These are phyloP conservation scores for Pogonus chalceus DNA, from an alignment of 1,140 invertebrate genomes.

Conservation along the genomic window DNA sequence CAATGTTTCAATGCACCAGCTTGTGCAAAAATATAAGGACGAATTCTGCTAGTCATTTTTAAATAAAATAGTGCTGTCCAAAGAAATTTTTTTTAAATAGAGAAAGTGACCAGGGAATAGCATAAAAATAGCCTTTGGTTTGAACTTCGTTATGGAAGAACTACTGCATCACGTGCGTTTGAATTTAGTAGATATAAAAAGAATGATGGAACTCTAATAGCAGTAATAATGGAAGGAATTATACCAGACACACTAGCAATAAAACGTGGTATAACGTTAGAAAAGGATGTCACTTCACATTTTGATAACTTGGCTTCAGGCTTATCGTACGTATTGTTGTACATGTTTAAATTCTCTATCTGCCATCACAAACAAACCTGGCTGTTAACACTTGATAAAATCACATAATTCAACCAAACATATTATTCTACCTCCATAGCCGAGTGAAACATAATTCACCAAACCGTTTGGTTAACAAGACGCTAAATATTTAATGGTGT, in stretches of 20 bases:
- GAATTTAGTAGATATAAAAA: slow-evolving; percentile 15
- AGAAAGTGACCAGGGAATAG: not conserved
- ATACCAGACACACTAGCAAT: not conserved
- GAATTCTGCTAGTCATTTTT: too few relatives aligned
- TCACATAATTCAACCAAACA: slow-evolving; percentile 32
- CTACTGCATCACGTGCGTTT: not conserved
- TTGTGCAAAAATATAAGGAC: too few relatives aligned
- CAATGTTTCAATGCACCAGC: too few relatives aligned
- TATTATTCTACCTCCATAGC: slow-evolving; percentile 31
- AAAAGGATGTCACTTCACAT: slow-evolving; percentile 18
- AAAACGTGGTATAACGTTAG: not conserved
- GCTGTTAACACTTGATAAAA: slow-evolving; percentile 25
- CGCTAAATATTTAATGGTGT: slow-evolving; percentile 40
- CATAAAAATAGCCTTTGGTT: not conserved
- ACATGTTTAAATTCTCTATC: slow-evolving; percentile 32
- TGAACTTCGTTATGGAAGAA: not conserved
- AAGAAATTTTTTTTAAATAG: not conserved
- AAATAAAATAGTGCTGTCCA: not conserved
- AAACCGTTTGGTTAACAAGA: slow-evolving; percentile 35
- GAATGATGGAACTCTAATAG: not conserved
- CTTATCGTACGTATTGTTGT: slow-evolving; percentile 19
- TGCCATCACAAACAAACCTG: slow-evolving; percentile 24
- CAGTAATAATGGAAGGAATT: slow-evolving; percentile 9
- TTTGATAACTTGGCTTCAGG: slow-evolving; percentile 20
- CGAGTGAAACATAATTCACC: slow-evolving; percentile 34